phyloP scores from a whole-genome alignment of 1,140 invertebrate genomes.

The Globodera ellingtonae region DNA sequence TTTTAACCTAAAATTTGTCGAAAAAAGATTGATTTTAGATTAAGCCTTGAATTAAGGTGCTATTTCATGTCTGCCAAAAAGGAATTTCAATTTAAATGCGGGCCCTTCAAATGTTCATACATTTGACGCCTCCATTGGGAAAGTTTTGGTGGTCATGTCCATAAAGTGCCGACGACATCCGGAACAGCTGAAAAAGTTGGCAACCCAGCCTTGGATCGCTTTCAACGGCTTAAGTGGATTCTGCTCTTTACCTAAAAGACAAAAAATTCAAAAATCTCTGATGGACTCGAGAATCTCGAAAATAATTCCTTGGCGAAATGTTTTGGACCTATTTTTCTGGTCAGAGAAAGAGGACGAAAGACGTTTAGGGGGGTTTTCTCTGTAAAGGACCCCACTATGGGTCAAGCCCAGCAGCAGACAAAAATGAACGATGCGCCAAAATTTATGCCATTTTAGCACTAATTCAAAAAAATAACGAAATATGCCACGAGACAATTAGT shows the following conservation, averaged over 20 bases:
- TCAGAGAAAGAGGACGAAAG: too few species aligned
- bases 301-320: too few species aligned
- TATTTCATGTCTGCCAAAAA: neutral
- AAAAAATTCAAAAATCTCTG: neutral
- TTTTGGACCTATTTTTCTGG: too few species aligned
- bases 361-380: too few species aligned
- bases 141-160: slow-evolving; percentile 62
- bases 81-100: neutral
- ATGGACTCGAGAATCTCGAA: neutral
- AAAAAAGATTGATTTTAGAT: too few species aligned
- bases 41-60: too few species aligned
- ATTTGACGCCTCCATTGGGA: slow-evolving; percentile 60
- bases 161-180: slow-evolving; percentile 63
- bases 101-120: slow-evolving; percentile 38
- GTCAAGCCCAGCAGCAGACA: too few species aligned
- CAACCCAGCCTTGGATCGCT: slow-evolving; percentile 64
- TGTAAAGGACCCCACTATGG: too few species aligned
- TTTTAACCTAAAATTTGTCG: slow-evolving; percentile 50
- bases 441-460: too few species aligned
- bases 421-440: too few species aligned
- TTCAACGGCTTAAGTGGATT: slow-evolving; percentile 45
- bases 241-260: neutral
- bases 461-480: too few species aligned
- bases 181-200: slow-evolving; percentile 62
- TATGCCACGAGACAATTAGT: too few species aligned